Evolutionary conservation across 2,113 vertebrate species (phyloP), one percentile per base, ranked within the genome.

Genomic region (Bolborhynchus lineola): DNA sequence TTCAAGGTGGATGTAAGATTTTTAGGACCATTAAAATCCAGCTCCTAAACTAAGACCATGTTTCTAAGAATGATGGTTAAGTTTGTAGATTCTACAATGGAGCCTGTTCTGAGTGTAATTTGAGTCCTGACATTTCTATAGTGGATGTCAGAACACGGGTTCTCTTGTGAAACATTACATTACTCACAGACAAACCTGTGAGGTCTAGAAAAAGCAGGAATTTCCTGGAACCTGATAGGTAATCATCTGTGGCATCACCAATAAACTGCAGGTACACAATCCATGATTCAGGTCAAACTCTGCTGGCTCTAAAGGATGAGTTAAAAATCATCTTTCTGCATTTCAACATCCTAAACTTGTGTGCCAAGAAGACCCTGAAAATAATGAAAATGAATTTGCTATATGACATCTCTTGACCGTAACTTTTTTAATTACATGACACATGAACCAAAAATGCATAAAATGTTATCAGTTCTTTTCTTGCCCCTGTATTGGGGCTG

Each of bases 11-110:
- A 76, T 62, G n/a, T 64, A 88, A 82, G 41, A 79, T 50, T 62
- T 86, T 88, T 63, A 76, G 69, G 71, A 64, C n/a, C 37, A 75
- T 84, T 92, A 90, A 96, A 96, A 93, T 53, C 24, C 24, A 80
- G 24, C 84, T 79, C 37, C 37, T 76, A 49, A 90, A 80, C 42
- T 49, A 49, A 78, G 59, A 20, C 39, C 53, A 6, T 53, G 50
- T 93, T 94, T 94, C 53, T 81, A 92, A 86, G 62, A 92, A 60
- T 13, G 6, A 92, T 21, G 41, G 65, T 23, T 16, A 82, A 72
- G 20, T 84, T 64, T 31, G 13, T 83, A 64, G n/a, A 62, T 6
- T 83, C 52, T 46, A 79, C 55, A 85, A 44, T 37, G 60, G 25
- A 92, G 31, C 23, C 77, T 85, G 33, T 95, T 95, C 53, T 60